These are phyloP conservation scores for Podabrus alpinus DNA, from an alignment of 2,888 invertebrate species.

Conservation along the genomic window DNA sequence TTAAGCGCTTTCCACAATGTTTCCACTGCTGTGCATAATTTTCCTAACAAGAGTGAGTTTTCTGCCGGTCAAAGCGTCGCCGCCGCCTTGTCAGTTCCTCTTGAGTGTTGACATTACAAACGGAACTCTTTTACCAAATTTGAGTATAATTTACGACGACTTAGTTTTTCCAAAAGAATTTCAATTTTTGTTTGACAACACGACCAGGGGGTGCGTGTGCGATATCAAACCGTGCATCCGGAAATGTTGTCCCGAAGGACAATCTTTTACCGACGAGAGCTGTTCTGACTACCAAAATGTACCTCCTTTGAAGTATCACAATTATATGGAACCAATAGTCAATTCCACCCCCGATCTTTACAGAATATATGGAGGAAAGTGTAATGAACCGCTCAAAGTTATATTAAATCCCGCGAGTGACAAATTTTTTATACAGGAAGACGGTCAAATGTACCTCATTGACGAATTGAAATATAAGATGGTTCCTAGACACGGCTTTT, in stretches of 20 bases:
- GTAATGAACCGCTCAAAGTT: neutral
- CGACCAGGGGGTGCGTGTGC: constrained; percentile 6
- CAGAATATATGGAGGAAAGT: constrained; percentile 17
- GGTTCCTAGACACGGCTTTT: neutral
- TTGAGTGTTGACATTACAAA: constrained; percentile 26
- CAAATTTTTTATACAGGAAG: neutral
- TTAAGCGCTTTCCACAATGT: neutral
- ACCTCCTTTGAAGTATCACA: neutral
- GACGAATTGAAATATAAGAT: neutral
- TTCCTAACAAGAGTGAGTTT: neutral
- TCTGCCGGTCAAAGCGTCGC: neutral
- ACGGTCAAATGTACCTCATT: neutral
- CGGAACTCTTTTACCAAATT: constrained; percentile 9
- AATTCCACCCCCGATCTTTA: constrained; percentile 9
- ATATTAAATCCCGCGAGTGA: neutral
- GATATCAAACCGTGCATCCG: constrained; percentile 3
- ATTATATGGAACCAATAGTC: neutral
- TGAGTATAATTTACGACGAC: constrained; percentile 17
- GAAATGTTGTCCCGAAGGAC: constrained; percentile 12
- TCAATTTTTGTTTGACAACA: neutral
- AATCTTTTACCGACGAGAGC: neutral
- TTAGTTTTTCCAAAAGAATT: constrained; percentile 6
- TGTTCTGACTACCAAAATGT: neutral
- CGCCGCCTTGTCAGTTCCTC: neutral
- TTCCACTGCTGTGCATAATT: neutral